Conservation (phyloP, 2,113 vertebrate genomes). For the Cnemophilus loriae region DNA sequence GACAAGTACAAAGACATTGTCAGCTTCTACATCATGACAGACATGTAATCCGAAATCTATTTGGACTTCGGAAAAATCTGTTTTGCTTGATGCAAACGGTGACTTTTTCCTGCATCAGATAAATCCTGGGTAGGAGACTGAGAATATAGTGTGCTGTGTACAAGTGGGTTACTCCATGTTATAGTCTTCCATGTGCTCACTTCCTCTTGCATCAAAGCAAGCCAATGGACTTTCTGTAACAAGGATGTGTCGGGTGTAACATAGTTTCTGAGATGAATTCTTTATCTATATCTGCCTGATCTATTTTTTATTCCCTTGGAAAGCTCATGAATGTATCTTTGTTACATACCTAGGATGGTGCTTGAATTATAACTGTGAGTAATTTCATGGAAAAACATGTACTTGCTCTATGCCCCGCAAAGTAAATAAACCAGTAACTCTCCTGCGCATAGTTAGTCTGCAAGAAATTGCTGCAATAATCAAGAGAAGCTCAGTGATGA, state of each 20-base stretch:
- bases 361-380: background rate
- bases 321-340: background rate
- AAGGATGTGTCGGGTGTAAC: background rate
- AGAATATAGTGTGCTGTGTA: background rate
- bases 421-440: background rate
- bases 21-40: background rate
- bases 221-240: background rate
- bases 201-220: background rate
- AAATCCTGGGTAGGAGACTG: background rate
- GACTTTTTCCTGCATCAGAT: background rate
- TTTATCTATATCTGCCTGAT: background rate
- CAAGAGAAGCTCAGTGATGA: background rate
- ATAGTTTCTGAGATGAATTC: background rate
- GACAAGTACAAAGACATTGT: background rate
- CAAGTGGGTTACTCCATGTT: background rate
- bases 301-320: background rate
- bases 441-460: background rate
- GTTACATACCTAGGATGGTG: background rate
- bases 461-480: background rate
- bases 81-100: background rate
- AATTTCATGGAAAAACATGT: background rate
- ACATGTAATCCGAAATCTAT: background rate
- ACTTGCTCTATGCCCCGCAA: fast-evolving
- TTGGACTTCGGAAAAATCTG: background rate
- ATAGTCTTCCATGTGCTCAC: background rate